Evolutionary conservation across 2,888 invertebrate species (phyloP), one percentile per base, ranked within the genome.

Genomic region (Eumacrocentrus americanus): DNA sequence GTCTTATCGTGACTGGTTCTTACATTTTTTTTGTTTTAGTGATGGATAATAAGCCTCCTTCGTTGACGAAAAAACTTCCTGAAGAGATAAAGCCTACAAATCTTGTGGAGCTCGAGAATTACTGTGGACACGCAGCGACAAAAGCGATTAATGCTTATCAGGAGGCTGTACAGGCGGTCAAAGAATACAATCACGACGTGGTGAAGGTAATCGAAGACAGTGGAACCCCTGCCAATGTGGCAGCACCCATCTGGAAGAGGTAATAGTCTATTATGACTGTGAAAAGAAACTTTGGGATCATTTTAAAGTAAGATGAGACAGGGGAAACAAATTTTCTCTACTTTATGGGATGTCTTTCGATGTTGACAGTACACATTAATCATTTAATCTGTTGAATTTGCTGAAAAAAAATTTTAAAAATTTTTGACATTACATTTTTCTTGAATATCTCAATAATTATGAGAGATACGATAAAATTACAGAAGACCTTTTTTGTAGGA

Each of bases 91-190:
- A 78, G 54, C 72, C 81, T 1, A 79, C 79, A 42, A 81, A 80
- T 58, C 78, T 88, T 22, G 77, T 81, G 4, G 86, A 87, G 40
- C 73, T 89, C 11, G 88, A 89, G 72, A 82, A 81, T 61, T 82
- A 82, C 65, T 84, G 86, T 22, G 84, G 85, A 55, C 72, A 83
- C 60, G 81, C 85, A 5, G 86, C 88, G 3, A 82, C 87, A 53
- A 82, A 85, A 16, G 91, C 91, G 1, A 84, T 91, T 4, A 84
- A 88, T 71, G 87, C 87, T 60, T 92, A 87, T 72, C 86, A 87
- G 61, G 81, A 83, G 63, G 91, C 91, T 0, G 83, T 86, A 0
- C 81, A 82, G 54, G 83, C 85, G 38, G 82, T 89, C 38, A 82
- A 83, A 61, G 83, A 83, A 6, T 88, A 87, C 64, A 87, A 78